A percentile compares a stretch with the other conserved stretches of the same genome.
These are phyloP conservation scores for Macrobrachium rosenbergii DNA, from an alignment of 1,140 invertebrate species.

Conservation along the genomic window DNA sequence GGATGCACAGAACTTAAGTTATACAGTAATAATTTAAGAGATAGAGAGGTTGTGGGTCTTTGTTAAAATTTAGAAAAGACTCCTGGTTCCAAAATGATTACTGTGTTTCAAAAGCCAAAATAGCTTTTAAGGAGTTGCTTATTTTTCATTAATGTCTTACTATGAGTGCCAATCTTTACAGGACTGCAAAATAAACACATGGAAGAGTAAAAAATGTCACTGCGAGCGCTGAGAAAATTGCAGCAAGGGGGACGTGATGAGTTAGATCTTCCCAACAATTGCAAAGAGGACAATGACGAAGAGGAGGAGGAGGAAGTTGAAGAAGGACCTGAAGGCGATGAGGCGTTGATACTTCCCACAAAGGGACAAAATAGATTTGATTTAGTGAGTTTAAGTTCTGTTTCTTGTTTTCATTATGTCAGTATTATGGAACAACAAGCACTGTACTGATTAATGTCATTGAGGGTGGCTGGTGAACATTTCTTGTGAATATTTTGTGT, in stretches of 20 bases:
- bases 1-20: too few species aligned
- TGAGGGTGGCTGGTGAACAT: background rate
- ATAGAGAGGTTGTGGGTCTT: too few species aligned
- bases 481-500: too few species aligned
- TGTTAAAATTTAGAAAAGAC: too few species aligned
- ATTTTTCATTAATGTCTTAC: too few species aligned
- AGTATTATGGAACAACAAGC: background rate
- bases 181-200: too few species aligned
- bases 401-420: background rate
- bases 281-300: constrained; percentile 30
- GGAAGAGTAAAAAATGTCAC: constrained; percentile 12
- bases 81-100: too few species aligned
- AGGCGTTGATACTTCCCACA: constrained; percentile 11
- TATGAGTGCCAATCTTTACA: too few species aligned
- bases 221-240: constrained; percentile 39
- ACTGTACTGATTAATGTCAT: background rate
- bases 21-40: too few species aligned
- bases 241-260: constrained; percentile 25
- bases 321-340: constrained; percentile 9
- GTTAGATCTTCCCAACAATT: constrained; percentile 33
- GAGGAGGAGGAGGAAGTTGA: constrained; percentile 31
- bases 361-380: constrained; percentile 57
- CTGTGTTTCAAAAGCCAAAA: too few species aligned
- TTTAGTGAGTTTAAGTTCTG: constrained; percentile 7
- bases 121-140: too few species aligned